Conservation (phyloP, 2,888 invertebrate species). For the Eilema caniola region DNA sequence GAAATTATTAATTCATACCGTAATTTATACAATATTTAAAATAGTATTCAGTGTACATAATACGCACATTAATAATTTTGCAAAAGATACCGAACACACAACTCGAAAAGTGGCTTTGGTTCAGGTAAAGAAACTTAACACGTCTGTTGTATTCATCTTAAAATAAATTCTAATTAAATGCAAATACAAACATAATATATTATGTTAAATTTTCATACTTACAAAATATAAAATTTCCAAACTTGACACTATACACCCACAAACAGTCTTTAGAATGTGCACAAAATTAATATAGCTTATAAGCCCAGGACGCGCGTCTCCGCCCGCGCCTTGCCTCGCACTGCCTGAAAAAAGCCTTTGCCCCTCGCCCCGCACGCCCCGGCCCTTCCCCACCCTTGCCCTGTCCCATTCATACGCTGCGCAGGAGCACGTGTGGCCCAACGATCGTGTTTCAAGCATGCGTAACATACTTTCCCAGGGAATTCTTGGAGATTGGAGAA, state of each 20-base stretch:
- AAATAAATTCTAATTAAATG: background rate
- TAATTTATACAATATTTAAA: background rate
- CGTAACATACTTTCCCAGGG: conserved; percentile 79
- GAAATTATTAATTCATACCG: background rate
- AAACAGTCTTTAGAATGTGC: conserved; percentile 22
- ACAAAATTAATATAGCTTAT: conserved; percentile 33
- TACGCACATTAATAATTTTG: conserved; percentile 15
- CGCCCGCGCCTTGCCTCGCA: conserved; percentile 69
- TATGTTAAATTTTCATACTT: conserved; percentile 28
- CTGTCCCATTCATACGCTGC: conserved; percentile 68
- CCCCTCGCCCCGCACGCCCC: conserved; percentile 55
- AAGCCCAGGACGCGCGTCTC: conserved; percentile 65
- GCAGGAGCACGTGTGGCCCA: conserved; percentile 79
- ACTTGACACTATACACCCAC: conserved; percentile 31
- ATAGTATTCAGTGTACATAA: background rate
- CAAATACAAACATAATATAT: conserved; percentile 18
- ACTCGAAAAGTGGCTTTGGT: conserved; percentile 13
- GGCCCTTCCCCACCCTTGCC: conserved; percentile 61
- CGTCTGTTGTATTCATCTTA: conserved; percentile 4
- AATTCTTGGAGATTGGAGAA: conserved; percentile 55
- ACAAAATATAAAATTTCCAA: conserved; percentile 24
- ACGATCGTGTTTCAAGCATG: conserved; percentile 75
- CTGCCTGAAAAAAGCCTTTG: conserved; percentile 86
- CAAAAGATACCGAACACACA: conserved; percentile 17
- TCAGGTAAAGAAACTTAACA: conserved; percentile 6